Base-by-base conservation (phyloP, 2,888 invertebrate genomes). In the Dynastes tityus region DNA sequence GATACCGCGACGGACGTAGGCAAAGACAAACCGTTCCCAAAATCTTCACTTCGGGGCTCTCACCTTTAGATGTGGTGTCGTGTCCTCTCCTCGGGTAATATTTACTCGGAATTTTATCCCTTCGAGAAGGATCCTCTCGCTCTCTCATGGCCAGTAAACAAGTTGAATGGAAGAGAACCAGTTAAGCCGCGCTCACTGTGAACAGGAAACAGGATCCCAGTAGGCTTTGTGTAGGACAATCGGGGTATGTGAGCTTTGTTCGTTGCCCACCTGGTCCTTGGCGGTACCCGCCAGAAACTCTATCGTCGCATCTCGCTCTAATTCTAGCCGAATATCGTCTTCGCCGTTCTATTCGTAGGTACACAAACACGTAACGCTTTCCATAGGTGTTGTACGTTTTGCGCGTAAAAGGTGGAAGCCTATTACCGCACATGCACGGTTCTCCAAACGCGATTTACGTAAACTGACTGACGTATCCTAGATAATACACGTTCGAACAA, bases 141-240 rank as follows among this genome's bases (percentile, higher is more conserved):
- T 53, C 70, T 70, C 53, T 37, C 76, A 67, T 67, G 76, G 76
- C 77, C 71, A 63, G 77, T 77, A 77, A 77, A 78, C 74, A 80
- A 80, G 79, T 76, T 78, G 76, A 76, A 80, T 77, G 73, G 73
- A 58, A 49, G 73, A 75, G 81, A 81, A 81, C 81, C 80, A 82
- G 81, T 80, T 82, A 82, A 82, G 80, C 82, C 79, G 80, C 76
- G 55, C 37, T 73, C 73, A 75, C 73, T 80, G 82, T 77, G 79
- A 81, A 78, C 82, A 82, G 82, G 82, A 82, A 82, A 82, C 82
- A 80, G 82, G 82, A 81, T 81, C 81, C 80, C 76, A 76, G 80
- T 74, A 78, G 80, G 80, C 81, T 82, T 82, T 82, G 82, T 82
- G 78, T 76, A 77, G 78, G 79, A 82, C 82, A 82, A 82, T 80